Percentiles rank a stretch among this genome's conserved stretches.
Conservation (phyloP, 2,797 vertebrate genomes). For the Cetoscarus ocellatus region DNA sequence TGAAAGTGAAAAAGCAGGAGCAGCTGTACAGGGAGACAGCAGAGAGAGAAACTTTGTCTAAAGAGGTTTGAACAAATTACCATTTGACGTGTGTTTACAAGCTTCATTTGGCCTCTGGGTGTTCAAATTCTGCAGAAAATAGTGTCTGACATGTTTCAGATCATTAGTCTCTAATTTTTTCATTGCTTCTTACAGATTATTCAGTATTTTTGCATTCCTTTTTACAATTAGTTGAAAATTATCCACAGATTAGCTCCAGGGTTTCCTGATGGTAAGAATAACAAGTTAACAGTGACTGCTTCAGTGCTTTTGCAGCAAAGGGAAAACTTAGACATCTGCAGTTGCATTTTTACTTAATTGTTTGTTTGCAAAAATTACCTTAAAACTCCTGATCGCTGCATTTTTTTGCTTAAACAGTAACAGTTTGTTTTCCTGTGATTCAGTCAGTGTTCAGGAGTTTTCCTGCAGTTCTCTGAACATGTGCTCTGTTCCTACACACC, state of each 20-base stretch:
- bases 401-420: too few species aligned
- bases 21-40: neutral
- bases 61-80: neutral
- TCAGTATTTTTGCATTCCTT: neutral
- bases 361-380: too few species aligned
- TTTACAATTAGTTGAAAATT: neutral
- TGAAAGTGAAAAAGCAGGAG: neutral
- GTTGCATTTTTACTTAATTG: too few species aligned
- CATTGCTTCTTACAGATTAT: neutral
- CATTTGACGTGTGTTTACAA: slow-evolving; percentile 11
- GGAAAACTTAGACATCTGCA: too few species aligned
- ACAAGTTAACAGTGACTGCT: too few species aligned
- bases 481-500: too few species aligned
- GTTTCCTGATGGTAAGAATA: too few species aligned
- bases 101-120: slow-evolving; percentile 1
- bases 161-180: neutral
- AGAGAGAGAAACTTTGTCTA: neutral
- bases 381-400: too few species aligned
- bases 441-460: too few species aligned
- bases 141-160: neutral
- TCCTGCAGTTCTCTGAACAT: too few species aligned
- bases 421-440: too few species aligned
- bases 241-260: neutral
- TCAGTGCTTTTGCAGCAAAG: too few species aligned
- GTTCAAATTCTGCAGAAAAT: neutral